Evolutionary conservation across 2,113 vertebrate species (phyloP), one percentile per base, ranked within the genome.

Genomic region (Xyliphius kryptos): DNA sequence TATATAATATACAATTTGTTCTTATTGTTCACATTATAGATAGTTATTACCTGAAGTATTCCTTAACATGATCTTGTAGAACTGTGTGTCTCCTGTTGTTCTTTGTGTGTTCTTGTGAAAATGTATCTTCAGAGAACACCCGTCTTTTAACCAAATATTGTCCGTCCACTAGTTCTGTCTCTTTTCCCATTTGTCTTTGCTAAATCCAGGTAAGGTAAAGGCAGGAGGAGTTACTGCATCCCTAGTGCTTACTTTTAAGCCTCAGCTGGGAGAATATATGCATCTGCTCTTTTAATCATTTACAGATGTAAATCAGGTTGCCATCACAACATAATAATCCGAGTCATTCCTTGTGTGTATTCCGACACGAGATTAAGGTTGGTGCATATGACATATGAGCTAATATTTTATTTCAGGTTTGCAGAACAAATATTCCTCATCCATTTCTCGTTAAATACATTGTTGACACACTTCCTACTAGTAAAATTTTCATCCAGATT

Each of bases 111-210:
- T 92, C 84, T 70, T 88, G 77, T 0, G 75, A 67, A 56, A 98
- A 97, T 1, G 71, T 61, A 14, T 90, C 88, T 75, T 92, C 88
- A 0, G 94, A 95, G 71, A 93, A 98, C 36, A 94, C 76, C 0
- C 85, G 83, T 75, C 94, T 85, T 75, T 84, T 76, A 75, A 97
- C 85, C 61, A 87, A 55, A 13, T 95, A 97, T 71, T 88, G 88
- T 69, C 79, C 86, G 1, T 84, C 88, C 52, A 85, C 71, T 7
- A 85, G 64, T 19, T 58, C 74, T 89, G 86, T 60, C 89, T 88
- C 89, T 87, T 92, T 15, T 21, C 9, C 52, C 13, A 47, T 70
- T 55, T 14, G 56, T 55, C 36, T 41, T 56, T 40, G 6, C 3
- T 19, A 15, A 58, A 11, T 48, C 38, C 16, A 63, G 3, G 37